phyloP scores from a whole-genome alignment of 2,888 invertebrate species.

The Drosophila diplacantha region DNA sequence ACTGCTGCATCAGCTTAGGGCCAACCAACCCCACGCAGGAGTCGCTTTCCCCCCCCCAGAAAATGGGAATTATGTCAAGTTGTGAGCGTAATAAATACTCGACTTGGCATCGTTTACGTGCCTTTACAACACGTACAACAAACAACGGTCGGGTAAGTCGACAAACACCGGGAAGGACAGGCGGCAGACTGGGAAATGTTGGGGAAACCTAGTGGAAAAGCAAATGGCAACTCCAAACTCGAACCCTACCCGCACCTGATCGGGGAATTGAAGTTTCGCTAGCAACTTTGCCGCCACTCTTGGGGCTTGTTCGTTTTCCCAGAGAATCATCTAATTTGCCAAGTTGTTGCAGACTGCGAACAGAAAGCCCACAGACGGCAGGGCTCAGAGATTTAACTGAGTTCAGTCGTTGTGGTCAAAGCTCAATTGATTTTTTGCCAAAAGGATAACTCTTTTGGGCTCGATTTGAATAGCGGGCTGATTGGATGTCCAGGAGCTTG shows the following conservation, averaged over 20 bases:
- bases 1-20: slow-evolving; percentile 53
- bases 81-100: slow-evolving; percentile 73
- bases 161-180: slow-evolving; percentile 18
- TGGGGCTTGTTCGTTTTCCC: slow-evolving; percentile 33
- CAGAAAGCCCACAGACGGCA: slow-evolving; percentile 10
- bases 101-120: slow-evolving; percentile 66
- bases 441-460: slow-evolving; percentile 24
- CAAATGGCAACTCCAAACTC: slow-evolving; percentile 1
- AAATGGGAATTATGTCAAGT: slow-evolving; percentile 73
- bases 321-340: slow-evolving; percentile 47
- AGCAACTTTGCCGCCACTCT: slow-evolving; percentile 57
- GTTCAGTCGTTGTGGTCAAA: slow-evolving; percentile 25
- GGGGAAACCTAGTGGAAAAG: slow-evolving; percentile 2
- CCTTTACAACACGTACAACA: slow-evolving; percentile 65
- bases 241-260: slow-evolving; percentile 33
- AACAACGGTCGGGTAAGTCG: slow-evolving; percentile 42
- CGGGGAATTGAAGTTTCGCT: slow-evolving; percentile 36
- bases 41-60: slow-evolving; percentile 30
- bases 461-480: slow-evolving; percentile 26
- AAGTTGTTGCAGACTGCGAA: slow-evolving; percentile 22
- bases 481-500: slow-evolving; percentile 12
- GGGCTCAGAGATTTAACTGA: slow-evolving; percentile 22
- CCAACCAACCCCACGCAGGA: background rate
- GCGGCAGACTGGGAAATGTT: slow-evolving; percentile 4
- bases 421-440: slow-evolving; percentile 31